phyloP scores from a whole-genome alignment of 2,888 invertebrate genomes.

The Pyrochroa serraticornis region DNA sequence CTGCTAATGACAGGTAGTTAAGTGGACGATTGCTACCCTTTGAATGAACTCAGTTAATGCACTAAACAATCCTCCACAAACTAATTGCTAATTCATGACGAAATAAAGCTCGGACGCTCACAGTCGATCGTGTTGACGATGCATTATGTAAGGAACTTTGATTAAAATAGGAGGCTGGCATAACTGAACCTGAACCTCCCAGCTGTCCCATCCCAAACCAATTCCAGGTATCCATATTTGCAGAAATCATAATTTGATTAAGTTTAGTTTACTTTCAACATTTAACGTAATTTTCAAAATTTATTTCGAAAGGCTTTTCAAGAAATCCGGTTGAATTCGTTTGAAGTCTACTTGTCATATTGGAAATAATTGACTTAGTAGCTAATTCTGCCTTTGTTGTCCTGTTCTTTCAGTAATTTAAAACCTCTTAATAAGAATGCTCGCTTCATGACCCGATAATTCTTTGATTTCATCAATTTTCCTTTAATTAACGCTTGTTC shows the following conservation, averaged over 20 bases:
- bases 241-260: too few relatives aligned
- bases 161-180: slow-evolving; percentile 23
- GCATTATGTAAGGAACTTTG: slow-evolving; percentile 27
- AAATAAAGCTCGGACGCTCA: slow-evolving; percentile 21
- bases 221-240: too few relatives aligned
- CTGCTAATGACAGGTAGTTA: slow-evolving; percentile 26
- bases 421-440: slow-evolving; percentile 10
- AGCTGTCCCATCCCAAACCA: too few relatives aligned
- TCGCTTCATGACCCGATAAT: slow-evolving; percentile 10
- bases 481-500: neutral
- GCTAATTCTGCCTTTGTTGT: slow-evolving; percentile 3
- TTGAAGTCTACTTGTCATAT: slow-evolving; percentile 3
- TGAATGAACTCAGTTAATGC: slow-evolving; percentile 12
- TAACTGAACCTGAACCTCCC: slow-evolving; percentile 8
- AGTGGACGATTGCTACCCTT: slow-evolving; percentile 20
- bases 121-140: slow-evolving; percentile 23
- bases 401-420: slow-evolving; percentile 5
- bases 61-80: slow-evolving; percentile 13
- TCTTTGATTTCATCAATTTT: slow-evolving; percentile 9
- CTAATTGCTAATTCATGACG: slow-evolving; percentile 28
- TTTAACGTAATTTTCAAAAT: too few relatives aligned
- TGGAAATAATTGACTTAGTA: slow-evolving; percentile 7
- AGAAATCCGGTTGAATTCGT: neutral
- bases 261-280: too few relatives aligned
- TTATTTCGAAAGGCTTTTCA: too few relatives aligned